phyloP scores from a whole-genome alignment of 2,113 vertebrate species.

The Menura novaehollandiae region DNA sequence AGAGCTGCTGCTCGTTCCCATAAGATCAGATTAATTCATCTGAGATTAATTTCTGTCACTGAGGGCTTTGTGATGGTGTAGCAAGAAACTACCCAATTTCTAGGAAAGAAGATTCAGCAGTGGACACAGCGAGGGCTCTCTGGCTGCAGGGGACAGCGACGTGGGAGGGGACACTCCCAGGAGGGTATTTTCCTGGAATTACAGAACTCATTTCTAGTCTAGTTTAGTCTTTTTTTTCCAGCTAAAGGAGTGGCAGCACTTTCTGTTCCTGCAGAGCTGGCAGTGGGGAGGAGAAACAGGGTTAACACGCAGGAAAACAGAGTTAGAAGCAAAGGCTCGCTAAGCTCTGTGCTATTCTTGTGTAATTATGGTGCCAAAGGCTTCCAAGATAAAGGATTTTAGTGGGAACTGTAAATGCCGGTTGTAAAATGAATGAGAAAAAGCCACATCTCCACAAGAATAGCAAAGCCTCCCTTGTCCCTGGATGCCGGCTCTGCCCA shows the following conservation, averaged over 20 bases:
- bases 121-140: neutral
- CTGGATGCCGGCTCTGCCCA: neutral
- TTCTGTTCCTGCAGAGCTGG: neutral
- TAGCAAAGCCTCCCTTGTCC: neutral
- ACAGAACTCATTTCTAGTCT: neutral
- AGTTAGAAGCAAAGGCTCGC: neutral
- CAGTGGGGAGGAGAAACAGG: neutral
- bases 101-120: neutral
- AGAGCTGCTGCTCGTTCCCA: neutral
- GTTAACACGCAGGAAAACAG: neutral
- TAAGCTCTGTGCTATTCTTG: neutral
- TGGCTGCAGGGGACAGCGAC: neutral
- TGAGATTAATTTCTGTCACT: neutral
- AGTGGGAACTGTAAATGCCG: neutral
- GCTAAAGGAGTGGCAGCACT: neutral
- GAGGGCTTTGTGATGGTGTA: neutral
- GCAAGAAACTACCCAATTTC: neutral
- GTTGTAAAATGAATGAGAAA: neutral
- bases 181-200: neutral
- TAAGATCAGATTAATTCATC: neutral
- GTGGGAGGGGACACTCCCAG: neutral
- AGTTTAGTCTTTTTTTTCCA: neutral
- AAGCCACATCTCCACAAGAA: neutral
- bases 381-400: slow-evolving; percentile 18
- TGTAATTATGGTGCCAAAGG: neutral